Conservation (phyloP, 2,888 invertebrate species). For the Nomada ferruginata region DNA sequence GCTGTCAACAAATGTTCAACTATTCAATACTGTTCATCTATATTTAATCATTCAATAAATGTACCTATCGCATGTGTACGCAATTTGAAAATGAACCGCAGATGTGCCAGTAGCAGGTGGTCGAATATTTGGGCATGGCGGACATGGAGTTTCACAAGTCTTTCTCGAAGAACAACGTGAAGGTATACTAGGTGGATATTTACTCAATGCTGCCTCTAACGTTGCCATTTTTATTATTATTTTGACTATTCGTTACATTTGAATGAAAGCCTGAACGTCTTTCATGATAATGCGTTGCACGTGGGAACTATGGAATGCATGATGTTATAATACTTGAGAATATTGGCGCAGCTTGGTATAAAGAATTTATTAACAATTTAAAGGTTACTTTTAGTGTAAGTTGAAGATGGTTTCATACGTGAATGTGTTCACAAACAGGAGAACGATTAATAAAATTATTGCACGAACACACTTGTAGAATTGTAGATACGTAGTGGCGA, state of each 20-base stretch:
- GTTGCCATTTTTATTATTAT: conserved; percentile 30
- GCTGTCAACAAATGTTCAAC: conserved; percentile 52
- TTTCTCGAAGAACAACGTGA: conserved; percentile 64
- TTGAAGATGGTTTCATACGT: background rate
- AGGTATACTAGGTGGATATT: conserved; percentile 62
- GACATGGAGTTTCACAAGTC: conserved; percentile 55
- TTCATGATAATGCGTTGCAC: background rate
- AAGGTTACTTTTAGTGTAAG: background rate
- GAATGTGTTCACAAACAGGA: too few relatives aligned
- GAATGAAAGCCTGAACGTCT: background rate
- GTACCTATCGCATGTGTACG: conserved; percentile 74
- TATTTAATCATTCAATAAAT: conserved; percentile 27
- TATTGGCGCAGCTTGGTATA: too few relatives aligned
- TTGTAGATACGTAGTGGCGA: too few relatives aligned
- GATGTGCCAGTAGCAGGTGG: conserved; percentile 58
- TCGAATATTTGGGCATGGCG: conserved; percentile 61
- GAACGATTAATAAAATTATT: too few relatives aligned
- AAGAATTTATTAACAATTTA: too few relatives aligned
- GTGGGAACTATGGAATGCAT: background rate
- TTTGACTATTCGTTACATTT: background rate
- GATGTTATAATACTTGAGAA: too few relatives aligned
- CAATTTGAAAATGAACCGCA: conserved; percentile 70
- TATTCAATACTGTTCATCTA: conserved; percentile 9
- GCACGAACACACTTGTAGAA: too few relatives aligned
- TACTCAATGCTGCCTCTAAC: conserved; percentile 49